A percentile compares a stretch with the other conserved stretches of the same genome.
Conservation (phyloP, 2,888 invertebrate species). For the Caenorhabditis sp. region DNA sequence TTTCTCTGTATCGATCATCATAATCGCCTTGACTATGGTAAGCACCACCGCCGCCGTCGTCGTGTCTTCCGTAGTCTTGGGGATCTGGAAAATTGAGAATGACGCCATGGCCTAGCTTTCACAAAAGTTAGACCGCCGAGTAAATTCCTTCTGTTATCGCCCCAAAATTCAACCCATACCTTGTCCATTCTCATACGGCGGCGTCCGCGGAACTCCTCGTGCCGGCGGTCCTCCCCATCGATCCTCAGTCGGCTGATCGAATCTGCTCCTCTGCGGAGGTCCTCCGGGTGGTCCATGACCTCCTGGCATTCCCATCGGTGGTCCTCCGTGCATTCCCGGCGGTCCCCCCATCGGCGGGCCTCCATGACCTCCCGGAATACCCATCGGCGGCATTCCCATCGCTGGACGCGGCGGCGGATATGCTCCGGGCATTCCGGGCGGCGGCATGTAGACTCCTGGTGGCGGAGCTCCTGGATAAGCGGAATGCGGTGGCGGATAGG, state of each 20-base stretch:
- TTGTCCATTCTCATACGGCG: slow-evolving; percentile 52
- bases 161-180: too few species aligned
- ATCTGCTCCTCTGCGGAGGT: slow-evolving; percentile 38
- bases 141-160: too few species aligned
- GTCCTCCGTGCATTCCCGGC: not conserved
- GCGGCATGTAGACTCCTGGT: slow-evolving; percentile 55
- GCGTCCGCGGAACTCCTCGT: slow-evolving; percentile 46
- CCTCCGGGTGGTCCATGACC: slow-evolving; percentile 8
- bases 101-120: too few species aligned
- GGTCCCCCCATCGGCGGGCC: not conserved
- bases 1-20: slow-evolving; percentile 48
- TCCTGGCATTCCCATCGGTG: slow-evolving; percentile 1
- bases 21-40: slow-evolving; percentile 28
- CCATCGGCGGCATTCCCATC: slow-evolving; percentile 16
- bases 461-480: slow-evolving; percentile 39
- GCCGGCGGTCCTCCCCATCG: slow-evolving; percentile 19
- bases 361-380: not conserved
- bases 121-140: too few species aligned
- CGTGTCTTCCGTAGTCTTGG: slow-evolving; percentile 24
- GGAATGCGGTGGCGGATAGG: slow-evolving; percentile 39
- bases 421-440: slow-evolving; percentile 55
- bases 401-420: slow-evolving; percentile 43
- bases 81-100: slow-evolving; percentile 31
- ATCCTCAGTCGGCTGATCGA: slow-evolving; percentile 49
- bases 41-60: not conserved